These are phyloP conservation scores for Eriocheir sinensis DNA, from an alignment of 1,140 invertebrate genomes.

Conservation along the genomic window DNA sequence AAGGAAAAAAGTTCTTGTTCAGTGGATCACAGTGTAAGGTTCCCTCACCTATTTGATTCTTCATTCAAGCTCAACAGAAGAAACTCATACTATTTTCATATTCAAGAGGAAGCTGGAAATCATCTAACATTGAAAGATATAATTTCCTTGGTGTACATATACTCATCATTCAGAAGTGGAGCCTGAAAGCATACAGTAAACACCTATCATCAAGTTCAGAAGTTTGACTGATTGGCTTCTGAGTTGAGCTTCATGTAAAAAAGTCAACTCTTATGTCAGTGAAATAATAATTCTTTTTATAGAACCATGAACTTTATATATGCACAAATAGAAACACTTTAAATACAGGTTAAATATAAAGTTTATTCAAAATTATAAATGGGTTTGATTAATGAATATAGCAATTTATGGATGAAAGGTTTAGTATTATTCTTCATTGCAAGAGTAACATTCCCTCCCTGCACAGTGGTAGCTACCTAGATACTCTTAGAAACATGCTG, in stretches of 20 bases:
- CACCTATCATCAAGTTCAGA: not conserved
- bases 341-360: too few species aligned
- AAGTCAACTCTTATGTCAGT: not conserved
- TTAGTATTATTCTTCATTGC: not conserved
- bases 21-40: not conserved
- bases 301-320: too few species aligned
- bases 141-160: constrained; percentile 15
- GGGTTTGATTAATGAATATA: not conserved
- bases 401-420: not conserved
- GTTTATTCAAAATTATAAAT: too few species aligned
- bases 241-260: too few species aligned
- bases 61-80: not conserved
- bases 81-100: not conserved
- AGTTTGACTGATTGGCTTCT: not conserved
- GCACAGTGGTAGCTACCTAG: constrained; percentile 10
- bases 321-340: not conserved
- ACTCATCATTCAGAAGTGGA: not conserved
- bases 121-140: not conserved
- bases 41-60: not conserved
- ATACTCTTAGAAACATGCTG: not conserved
- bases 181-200: not conserved
- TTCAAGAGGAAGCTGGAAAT: not conserved
- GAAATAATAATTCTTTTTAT: not conserved
- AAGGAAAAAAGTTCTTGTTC: not conserved
- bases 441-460: constrained; percentile 24